phyloP scores from a whole-genome alignment of 2,888 invertebrate species.

The Watsonalla cultraria region DNA sequence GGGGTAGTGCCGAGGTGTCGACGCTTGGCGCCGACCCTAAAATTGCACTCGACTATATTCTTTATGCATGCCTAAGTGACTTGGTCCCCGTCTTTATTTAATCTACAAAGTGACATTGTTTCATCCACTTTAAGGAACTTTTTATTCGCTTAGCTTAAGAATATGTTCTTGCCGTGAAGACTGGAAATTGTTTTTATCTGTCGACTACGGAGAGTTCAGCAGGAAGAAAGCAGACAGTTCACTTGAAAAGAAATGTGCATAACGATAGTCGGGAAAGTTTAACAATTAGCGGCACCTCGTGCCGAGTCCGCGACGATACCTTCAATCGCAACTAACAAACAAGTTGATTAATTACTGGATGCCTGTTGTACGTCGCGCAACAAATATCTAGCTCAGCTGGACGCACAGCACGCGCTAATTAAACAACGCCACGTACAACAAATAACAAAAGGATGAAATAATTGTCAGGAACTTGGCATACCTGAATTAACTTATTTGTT shows the following conservation, averaged over 20 bases:
- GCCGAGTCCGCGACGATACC: slow-evolving; percentile 31
- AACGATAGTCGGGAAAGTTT: slow-evolving; percentile 44
- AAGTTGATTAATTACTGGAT: slow-evolving; percentile 60
- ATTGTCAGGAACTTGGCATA: neutral
- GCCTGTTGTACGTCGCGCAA: slow-evolving; percentile 26
- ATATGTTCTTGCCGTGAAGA: slow-evolving; percentile 4
- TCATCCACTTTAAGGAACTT: slow-evolving; percentile 15
- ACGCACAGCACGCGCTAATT: neutral
- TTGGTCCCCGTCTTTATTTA: slow-evolving; percentile 53
- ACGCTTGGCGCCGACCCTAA: slow-evolving; percentile 48
- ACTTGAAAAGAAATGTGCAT: slow-evolving; percentile 22
- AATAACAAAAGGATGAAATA: neutral
- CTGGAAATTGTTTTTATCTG: neutral
- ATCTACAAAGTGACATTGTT: slow-evolving; percentile 49
- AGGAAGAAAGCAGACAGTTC: slow-evolving; percentile 1
- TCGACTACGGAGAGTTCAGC: neutral
- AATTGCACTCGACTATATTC: slow-evolving; percentile 53
- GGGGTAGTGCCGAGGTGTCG: slow-evolving; percentile 30
- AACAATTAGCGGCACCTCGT: slow-evolving; percentile 46
- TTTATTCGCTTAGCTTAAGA: neutral
- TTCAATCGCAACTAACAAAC: slow-evolving; percentile 48
- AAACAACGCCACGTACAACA: neutral
- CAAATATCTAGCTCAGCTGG: slow-evolving; percentile 38
- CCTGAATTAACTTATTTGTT: no score
- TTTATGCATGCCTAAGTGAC: slow-evolving; percentile 41